A percentile compares a stretch with the other conserved stretches of the same genome.
These are phyloP conservation scores for Drosophila nannoptera DNA, from an alignment of 1,140 invertebrate genomes.

Conservation along the genomic window DNA sequence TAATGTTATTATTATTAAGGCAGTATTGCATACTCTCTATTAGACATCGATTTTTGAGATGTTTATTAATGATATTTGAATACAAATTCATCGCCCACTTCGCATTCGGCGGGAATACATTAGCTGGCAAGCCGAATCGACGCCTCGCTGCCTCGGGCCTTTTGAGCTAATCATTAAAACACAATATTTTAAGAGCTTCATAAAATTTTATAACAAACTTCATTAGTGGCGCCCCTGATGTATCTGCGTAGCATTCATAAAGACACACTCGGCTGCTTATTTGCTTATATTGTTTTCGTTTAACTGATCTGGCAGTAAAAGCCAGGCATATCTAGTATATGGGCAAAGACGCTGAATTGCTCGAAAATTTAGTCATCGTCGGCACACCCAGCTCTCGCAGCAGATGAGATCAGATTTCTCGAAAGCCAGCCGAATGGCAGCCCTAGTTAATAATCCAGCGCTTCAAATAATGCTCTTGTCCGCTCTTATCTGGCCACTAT, in stretches of 20 bases:
- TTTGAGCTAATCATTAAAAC: slow-evolving; percentile 66
- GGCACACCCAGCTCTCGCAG: slow-evolving; percentile 46
- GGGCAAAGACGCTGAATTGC: slow-evolving; percentile 16
- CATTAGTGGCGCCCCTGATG: slow-evolving; percentile 57
- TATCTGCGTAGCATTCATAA: slow-evolving; percentile 25
- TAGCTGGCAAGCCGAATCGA: slow-evolving; percentile 29
- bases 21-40: slow-evolving; percentile 1
- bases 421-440: too few species aligned
- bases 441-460: slow-evolving; percentile 3
- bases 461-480: slow-evolving; percentile 8
- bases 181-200: slow-evolving; percentile 68
- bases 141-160: slow-evolving; percentile 10
- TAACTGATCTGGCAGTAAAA: slow-evolving; percentile 27
- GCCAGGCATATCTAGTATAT: slow-evolving; percentile 27
- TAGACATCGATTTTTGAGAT: slow-evolving; percentile 25
- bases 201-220: slow-evolving; percentile 77
- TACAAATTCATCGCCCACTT: slow-evolving; percentile 59
- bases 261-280: neutral
- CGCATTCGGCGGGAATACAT: slow-evolving; percentile 49
- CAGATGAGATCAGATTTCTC: slow-evolving; percentile 32
- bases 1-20: neutral
- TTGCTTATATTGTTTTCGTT: slow-evolving; percentile 30
- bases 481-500: slow-evolving; percentile 22
- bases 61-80: slow-evolving; percentile 52
- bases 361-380: slow-evolving; percentile 44